phyloP scores from a whole-genome alignment of 2,113 vertebrate genomes.

The Scytalopus superciliaris region DNA sequence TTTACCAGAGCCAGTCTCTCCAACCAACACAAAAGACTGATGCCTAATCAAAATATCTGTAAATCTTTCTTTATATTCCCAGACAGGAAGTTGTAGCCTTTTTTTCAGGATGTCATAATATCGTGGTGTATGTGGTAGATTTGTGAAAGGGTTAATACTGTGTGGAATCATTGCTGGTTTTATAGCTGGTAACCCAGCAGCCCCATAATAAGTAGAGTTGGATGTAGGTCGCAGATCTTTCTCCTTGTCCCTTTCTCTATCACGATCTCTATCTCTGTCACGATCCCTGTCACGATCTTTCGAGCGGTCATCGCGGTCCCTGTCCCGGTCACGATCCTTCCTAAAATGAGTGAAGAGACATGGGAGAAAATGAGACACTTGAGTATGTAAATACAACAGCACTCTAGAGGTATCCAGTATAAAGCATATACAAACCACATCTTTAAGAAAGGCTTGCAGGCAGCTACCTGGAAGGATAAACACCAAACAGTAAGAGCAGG shows the following conservation, averaged over 20 bases:
- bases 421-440: background rate
- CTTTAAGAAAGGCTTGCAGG: background rate
- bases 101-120: slow-evolving; percentile 96
- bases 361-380: background rate
- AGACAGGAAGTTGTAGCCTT: slow-evolving; percentile 91
- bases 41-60: slow-evolving; percentile 87
- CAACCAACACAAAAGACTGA: slow-evolving; percentile 93
- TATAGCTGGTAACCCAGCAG: slow-evolving; percentile 73
- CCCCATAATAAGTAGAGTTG: slow-evolving; percentile 72
- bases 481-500: background rate
- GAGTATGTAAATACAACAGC: background rate
- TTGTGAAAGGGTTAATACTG: slow-evolving; percentile 93
- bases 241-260: slow-evolving; percentile 88
- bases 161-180: slow-evolving; percentile 88
- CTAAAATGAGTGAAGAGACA: slow-evolving; percentile 67
- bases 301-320: slow-evolving; percentile 84
- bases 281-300: slow-evolving; percentile 85
- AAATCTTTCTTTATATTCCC: slow-evolving; percentile 95
- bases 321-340: slow-evolving; percentile 90
- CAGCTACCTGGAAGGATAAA: background rate
- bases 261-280: slow-evolving; percentile 86
- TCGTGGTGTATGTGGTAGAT: slow-evolving; percentile 91
- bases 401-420: background rate
- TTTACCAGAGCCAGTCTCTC: slow-evolving; percentile 95
- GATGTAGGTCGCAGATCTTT: slow-evolving; percentile 77